phyloP scores from a whole-genome alignment of 2,888 invertebrate species.

The Coecobrya sp. region DNA sequence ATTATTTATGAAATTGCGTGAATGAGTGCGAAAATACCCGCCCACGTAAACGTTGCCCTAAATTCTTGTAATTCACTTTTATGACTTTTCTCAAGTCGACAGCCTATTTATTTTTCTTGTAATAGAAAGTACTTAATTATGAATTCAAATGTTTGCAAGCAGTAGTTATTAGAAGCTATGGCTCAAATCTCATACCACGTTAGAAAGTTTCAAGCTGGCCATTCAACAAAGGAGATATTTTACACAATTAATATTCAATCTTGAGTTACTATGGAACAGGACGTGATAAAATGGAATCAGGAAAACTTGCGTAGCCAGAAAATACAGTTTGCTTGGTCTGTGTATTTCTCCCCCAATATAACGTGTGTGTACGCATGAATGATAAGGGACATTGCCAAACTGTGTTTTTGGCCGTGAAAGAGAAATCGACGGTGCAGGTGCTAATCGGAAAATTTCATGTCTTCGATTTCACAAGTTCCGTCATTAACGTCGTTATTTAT shows the following conservation, averaged over 20 bases:
- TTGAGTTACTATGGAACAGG: no score
- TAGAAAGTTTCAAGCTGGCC: no score
- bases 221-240: no score
- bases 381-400: background rate
- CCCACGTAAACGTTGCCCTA: slow-evolving; percentile 3
- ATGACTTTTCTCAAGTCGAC: slow-evolving; percentile 8
- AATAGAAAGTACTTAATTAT: slow-evolving; percentile 21
- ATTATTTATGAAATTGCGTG: slow-evolving; percentile 22
- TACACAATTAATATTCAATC: no score
- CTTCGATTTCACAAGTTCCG: slow-evolving; percentile 57
- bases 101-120: background rate
- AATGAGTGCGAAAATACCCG: background rate
- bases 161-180: background rate
- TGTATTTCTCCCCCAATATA: no score
- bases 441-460: slow-evolving; percentile 66
- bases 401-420: slow-evolving; percentile 11
- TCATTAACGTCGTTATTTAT: slow-evolving; percentile 73
- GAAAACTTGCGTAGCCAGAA: no score
- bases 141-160: background rate
- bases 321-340: no score
- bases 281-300: no score
- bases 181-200: no score
- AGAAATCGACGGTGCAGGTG: background rate
- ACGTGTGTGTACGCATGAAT: no score
- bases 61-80: slow-evolving; percentile 2